A percentile compares a stretch with the other conserved stretches of the same genome.
phyloP scores from a whole-genome alignment of 1,140 invertebrate genomes.

The Coboldia fuscipes region DNA sequence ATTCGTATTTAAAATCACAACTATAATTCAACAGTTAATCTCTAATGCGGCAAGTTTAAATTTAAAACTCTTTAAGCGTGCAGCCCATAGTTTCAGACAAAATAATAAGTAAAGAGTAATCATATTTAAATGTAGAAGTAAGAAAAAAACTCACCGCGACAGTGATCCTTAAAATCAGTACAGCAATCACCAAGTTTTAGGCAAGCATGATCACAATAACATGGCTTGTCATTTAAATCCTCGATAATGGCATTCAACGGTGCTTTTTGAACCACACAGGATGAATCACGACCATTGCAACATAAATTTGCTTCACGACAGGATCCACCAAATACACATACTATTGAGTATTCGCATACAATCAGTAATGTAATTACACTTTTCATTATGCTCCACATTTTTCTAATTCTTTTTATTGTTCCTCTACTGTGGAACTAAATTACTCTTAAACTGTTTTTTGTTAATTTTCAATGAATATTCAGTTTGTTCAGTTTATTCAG shows the following conservation, averaged over 20 bases:
- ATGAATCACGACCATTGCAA: slow-evolving; percentile 58
- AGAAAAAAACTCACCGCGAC: slow-evolving; percentile 42
- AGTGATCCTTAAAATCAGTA: slow-evolving; percentile 61
- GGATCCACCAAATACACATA: slow-evolving; percentile 26
- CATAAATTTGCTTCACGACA: slow-evolving; percentile 53
- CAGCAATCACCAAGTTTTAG: slow-evolving; percentile 71
- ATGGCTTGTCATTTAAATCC: slow-evolving; percentile 58
- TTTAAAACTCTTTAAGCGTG: too few relatives aligned
- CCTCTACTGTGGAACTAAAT: too few relatives aligned
- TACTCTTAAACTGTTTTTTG: too few relatives aligned
- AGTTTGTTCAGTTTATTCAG: too few relatives aligned
- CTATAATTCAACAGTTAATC: too few relatives aligned
- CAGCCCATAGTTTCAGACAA: slow-evolving; percentile 7
- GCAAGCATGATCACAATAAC: slow-evolving; percentile 76
- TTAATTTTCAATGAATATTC: too few relatives aligned
- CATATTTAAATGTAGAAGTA: slow-evolving; percentile 2
- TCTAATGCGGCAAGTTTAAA: too few relatives aligned
- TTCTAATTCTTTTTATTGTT: not conserved
- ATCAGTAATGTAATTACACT: not conserved
- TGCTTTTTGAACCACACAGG: slow-evolving; percentile 68
- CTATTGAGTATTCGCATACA: not conserved
- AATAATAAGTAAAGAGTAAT: slow-evolving; percentile 8
- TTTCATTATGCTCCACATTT: not conserved
- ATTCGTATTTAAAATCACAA: too few relatives aligned
- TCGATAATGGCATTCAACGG: slow-evolving; percentile 64